Base-by-base conservation (phyloP, 2,888 invertebrate genomes). In the Junonia oenone region DNA sequence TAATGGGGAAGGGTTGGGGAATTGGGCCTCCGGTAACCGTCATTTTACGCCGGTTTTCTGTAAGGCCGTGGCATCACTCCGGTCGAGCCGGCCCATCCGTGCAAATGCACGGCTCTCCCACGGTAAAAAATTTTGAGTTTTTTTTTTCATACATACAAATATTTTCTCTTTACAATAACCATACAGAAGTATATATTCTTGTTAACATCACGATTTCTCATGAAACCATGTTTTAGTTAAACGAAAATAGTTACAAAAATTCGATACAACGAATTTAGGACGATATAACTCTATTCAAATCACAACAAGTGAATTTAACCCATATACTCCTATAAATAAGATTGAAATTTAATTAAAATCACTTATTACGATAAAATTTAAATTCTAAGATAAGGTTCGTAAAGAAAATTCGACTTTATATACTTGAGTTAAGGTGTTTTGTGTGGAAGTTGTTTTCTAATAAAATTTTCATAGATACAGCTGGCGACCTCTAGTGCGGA, bases 401-500 rank as follows among this genome's bases (percentile, higher is more conserved):
- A 35, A 55, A 6, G 13, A 35, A 27, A 22, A 9, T 45, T 50
- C 8, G 9, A 22, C 22, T 45, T 14, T 45, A 45, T n/a, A n/a
- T n/a, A n/a, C n/a, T 14, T 3, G 1, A 6, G n/a, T 45, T 50
- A 22, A 9, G 17, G 38, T 50, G 26, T 15, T 50, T 50, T 17
- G 19, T 37, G 27, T 26, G 50, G 19, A 31, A 11, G 14, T 29
- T 15, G 26, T 3, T 6, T 51, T 17, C 45, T 19, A 45, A 51
- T 51, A 51, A 51, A 17, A 31, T 51, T 51, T 35, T 22, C 48
- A 35, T 48, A 48, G 48, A 35, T 48, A 43, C 43, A 6, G 8
- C n/a, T 22, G 43, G 35, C 37, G 52, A 29, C 52, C 52, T 46
- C 45, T 37, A 35, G 33, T 22, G 17, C 52, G 52, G 52, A 52